phyloP scores from a whole-genome alignment of 2,888 invertebrate species.

The Synanthedon formicaeformis region DNA sequence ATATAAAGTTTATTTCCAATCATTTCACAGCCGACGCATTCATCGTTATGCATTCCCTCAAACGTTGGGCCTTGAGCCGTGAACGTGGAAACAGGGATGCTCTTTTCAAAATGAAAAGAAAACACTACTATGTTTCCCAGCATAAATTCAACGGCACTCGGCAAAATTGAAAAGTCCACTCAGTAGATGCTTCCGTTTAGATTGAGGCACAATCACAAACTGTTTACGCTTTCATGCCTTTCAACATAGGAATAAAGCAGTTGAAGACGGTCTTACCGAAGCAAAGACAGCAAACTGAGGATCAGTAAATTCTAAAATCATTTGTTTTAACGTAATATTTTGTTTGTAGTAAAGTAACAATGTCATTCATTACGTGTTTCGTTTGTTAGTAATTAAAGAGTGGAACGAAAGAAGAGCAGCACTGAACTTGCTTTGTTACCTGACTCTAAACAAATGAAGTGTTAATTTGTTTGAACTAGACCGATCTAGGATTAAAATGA shows the following conservation, averaged over 20 bases:
- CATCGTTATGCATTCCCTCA: background rate
- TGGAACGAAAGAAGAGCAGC: background rate
- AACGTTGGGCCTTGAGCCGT: background rate
- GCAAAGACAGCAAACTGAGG: background rate
- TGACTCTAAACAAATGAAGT: background rate
- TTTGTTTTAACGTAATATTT: background rate
- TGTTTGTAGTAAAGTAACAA: background rate
- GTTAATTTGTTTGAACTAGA: no score
- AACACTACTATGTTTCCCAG: slow-evolving; percentile 40
- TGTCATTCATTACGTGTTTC: background rate
- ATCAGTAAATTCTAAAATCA: background rate
- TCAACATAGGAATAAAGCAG: slow-evolving; percentile 21
- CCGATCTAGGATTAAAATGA: no score
- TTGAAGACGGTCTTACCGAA: background rate
- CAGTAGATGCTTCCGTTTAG: slow-evolving; percentile 43
- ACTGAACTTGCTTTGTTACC: background rate
- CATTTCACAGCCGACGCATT: background rate
- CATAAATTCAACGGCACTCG: slow-evolving; percentile 55
- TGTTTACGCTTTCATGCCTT: slow-evolving; percentile 46
- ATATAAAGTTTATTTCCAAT: background rate
- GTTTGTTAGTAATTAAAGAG: background rate
- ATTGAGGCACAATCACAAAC: slow-evolving; percentile 48
- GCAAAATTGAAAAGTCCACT: slow-evolving; percentile 63
- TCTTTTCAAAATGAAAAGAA: slow-evolving; percentile 58
- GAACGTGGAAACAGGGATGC: slow-evolving; percentile 29